Evolutionary conservation across 2,113 vertebrate species (phyloP), one percentile per base, ranked within the genome.

Genomic region (Trichomycterus rosablanca): DNA sequence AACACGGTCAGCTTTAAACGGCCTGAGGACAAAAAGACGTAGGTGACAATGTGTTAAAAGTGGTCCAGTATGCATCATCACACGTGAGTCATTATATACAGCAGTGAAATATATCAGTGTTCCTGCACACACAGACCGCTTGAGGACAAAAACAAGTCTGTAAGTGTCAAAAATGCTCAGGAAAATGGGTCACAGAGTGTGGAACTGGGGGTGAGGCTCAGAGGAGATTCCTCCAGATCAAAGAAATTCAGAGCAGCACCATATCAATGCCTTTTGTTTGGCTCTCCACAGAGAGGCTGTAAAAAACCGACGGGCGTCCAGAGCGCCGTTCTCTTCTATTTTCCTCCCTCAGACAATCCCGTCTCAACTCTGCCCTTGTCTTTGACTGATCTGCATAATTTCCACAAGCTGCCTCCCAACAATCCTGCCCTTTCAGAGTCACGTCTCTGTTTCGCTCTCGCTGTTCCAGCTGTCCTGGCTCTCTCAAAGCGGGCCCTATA

Each of bases 1-100:
- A 97, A 84, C 12, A 95, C 91, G 0, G 84, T 86, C 66, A 96
- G 86, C 52, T 92, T 89, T 40, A 97, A 84, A 40, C 81, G 87
- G 42, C 91, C 81, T 55, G 81, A 9, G 57, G 28, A 49, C 16
- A 35, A 15, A 63, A n/a, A 61, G 26, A 60, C 5, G 57, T 16
- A 42, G 14, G 5, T n/a, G n/a, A 51, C 43, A 51, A 14, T 26
- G 6, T 46, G 46, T 48, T 35, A 15, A 15, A 48, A 51, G 7
- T 32, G 30, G 9, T 6, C 19, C 30, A 35, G 37, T n/a, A 61
- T 50, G 37, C 18, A 16, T n/a, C n/a, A n/a, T n/a, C n/a, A n/a
- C 3, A 30, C 3, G 26, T 30, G 26, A 30, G 26, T 30, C 26
- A 30, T 58, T 10, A 46, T 20, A 65, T 3, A 54, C 28, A 30